Evolutionary conservation across 2,888 invertebrate genomes (phyloP).

Genomic region (Tigriopus californicus): DNA sequence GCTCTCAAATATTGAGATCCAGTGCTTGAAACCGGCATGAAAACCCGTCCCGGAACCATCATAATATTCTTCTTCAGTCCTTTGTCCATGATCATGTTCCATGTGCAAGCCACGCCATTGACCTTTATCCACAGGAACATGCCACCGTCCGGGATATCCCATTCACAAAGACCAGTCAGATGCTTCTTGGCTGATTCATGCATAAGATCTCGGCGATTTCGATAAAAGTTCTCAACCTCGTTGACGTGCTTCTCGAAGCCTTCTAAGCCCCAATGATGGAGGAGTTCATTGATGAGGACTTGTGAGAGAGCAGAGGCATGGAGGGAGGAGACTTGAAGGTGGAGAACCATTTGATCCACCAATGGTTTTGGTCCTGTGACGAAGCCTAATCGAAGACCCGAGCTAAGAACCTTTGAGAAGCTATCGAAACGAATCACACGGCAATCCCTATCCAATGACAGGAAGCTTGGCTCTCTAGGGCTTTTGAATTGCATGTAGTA

Average conservation of each 20-base stretch:
- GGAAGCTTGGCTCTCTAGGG: slow-evolving; percentile 39
- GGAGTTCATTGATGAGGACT: slow-evolving; percentile 37
- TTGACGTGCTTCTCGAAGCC: slow-evolving; percentile 41
- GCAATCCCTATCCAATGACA: slow-evolving; percentile 52
- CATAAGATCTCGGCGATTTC: slow-evolving; percentile 40
- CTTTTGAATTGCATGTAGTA: slow-evolving; percentile 51
- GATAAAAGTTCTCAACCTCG: slow-evolving; percentile 41
- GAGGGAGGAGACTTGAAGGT: slow-evolving; percentile 46
- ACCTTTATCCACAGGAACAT: slow-evolving; percentile 59
- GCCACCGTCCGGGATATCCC: slow-evolving; percentile 45
- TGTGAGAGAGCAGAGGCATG: slow-evolving; percentile 44
- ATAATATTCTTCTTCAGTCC: slow-evolving; percentile 46
- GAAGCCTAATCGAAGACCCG: slow-evolving; percentile 51
- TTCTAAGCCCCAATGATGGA: slow-evolving; percentile 39
- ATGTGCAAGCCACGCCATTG: slow-evolving; percentile 44
- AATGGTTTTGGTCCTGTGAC: slow-evolving; percentile 47
- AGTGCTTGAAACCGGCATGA: slow-evolving; percentile 39
- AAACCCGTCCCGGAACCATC: slow-evolving; percentile 52
- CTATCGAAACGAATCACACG: slow-evolving; percentile 57
- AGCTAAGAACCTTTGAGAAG: slow-evolving; percentile 48
- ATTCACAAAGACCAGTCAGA: slow-evolving; percentile 32
- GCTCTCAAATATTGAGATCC: slow-evolving; percentile 47
- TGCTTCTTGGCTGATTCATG: slow-evolving; percentile 38
- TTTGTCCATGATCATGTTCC: slow-evolving; percentile 46
- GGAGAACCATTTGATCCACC: slow-evolving; percentile 42